phyloP scores from a whole-genome alignment of 1,140 invertebrate species.

The Aphis gossypii region DNA sequence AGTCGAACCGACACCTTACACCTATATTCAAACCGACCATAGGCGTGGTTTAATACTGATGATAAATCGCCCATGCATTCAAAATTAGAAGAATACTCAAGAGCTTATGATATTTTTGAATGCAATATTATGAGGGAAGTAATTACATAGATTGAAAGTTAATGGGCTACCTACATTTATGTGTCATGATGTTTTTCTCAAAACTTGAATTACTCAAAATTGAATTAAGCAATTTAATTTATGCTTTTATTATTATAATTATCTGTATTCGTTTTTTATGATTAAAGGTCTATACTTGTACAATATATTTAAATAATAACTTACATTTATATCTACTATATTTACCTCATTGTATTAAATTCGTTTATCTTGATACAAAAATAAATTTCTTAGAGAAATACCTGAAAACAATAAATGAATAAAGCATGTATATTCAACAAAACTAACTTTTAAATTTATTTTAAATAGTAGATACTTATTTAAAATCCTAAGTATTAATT shows the following conservation, averaged over 20 bases:
- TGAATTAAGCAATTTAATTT: slow-evolving; percentile 11
- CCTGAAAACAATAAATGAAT: background rate
- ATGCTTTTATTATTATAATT: slow-evolving; percentile 14
- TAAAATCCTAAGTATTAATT: background rate
- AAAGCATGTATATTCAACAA: background rate
- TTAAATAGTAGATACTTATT: background rate
- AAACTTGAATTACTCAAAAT: background rate
- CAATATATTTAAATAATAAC: background rate
- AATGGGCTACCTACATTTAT: background rate
- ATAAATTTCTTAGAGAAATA: background rate
- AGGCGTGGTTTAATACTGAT: slow-evolving; percentile 31
- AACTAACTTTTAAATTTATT: background rate
- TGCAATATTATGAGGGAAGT: background rate
- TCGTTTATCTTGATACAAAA: background rate
- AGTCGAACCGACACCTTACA: slow-evolving; percentile 46
- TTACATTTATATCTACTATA: background rate
- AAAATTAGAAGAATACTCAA: background rate
- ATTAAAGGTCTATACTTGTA: background rate
- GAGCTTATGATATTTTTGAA: background rate
- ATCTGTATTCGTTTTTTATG: background rate
- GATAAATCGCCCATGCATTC: slow-evolving; percentile 17
- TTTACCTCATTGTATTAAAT: background rate
- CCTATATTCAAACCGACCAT: slow-evolving; percentile 15
- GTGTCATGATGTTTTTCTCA: background rate
- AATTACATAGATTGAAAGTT: slow-evolving; percentile 31